Evolutionary conservation across 2,113 vertebrate genomes (phyloP), one percentile per base, ranked within the genome.

Genomic region (Hemichromis elongatus): DNA sequence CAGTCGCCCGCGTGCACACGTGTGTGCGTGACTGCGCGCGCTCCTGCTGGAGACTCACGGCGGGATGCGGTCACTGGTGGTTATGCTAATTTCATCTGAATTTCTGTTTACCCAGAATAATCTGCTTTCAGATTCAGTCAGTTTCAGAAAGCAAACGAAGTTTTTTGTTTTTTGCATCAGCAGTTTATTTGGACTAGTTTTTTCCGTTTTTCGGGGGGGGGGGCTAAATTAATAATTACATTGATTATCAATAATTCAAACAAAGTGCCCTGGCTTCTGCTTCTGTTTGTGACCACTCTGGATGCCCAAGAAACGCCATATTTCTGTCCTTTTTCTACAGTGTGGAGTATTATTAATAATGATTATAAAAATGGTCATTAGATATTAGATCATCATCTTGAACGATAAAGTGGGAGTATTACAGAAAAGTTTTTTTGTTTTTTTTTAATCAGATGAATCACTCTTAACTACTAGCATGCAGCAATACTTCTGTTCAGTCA

Each of bases 231-330:
- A 61, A 87, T 77, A 52, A 85, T 90, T 66, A n/a, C 12, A 45
- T 70, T 66, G 53, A 52, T 50, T 13, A 80, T 93, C 35, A 88
- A 92, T 89, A 81, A 89, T 92, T 87, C 21, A 92, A 35, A 75
- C 33, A n/a, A 73, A 77, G 47, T 81, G 47, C 13, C 18, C 24
- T 14, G 16, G 68, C 77, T 70, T 80, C n/a, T 6, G 1, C 16
- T 82, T 79, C 6, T 19, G 19, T 75, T 59, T 83, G 40, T 5
- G 4, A 68, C n/a, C 50, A 53, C 5, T 80, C 52, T 2, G 11
- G 1, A 47, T 57, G 16, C 19, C 14, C 13, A 47, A 86, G 26
- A 73, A 45, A 53, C 5, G 18, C 24, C 7, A 50, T 28, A 73
- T 73, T 16, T 50, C 6, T 30, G 68, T 13, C 26, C 26, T 47